These are phyloP conservation scores for Rallus crepitans DNA, from an alignment of 2,797 vertebrate species.

Conservation along the genomic window DNA sequence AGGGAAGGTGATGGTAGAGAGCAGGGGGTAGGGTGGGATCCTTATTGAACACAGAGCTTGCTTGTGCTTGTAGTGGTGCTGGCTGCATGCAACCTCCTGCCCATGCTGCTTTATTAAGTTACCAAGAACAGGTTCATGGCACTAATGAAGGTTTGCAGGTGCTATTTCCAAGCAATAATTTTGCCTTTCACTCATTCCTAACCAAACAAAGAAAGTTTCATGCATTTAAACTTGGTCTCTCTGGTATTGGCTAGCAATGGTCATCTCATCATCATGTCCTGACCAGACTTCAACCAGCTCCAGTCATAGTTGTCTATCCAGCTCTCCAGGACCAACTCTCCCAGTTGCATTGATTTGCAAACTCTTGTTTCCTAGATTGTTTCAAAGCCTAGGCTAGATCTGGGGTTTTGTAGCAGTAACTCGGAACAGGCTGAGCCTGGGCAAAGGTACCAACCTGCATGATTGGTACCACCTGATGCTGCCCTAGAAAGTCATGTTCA, in stretches of 20 bases:
- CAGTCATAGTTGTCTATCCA: accelerated
- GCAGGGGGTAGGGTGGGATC: neutral
- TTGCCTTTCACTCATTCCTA: neutral
- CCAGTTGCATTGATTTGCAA: neutral
- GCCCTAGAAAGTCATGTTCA: neutral
- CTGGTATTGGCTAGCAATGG: too few species aligned
- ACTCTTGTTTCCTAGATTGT: neutral
- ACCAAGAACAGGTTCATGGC: neutral
- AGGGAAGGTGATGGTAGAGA: neutral
- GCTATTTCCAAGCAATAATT: neutral
- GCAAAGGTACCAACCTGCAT: neutral
- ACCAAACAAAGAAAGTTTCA: neutral
- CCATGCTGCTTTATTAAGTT: neutral
- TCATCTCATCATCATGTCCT: neutral
- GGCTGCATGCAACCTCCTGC: neutral
- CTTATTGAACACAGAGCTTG: neutral
- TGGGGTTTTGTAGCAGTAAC: neutral
- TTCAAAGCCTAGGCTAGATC: neutral
- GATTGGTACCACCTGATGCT: neutral
- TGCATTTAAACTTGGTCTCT: neutral
- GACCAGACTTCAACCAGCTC: neutral
- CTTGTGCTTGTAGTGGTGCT: neutral
- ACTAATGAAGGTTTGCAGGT: constrained; percentile 10
- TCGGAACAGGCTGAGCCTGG: neutral
- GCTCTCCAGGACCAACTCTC: accelerated